A percentile compares a stretch with the other conserved stretches of the same genome.
phyloP scores from a whole-genome alignment of 2,113 vertebrate genomes.

The Paradisaea rubra region DNA sequence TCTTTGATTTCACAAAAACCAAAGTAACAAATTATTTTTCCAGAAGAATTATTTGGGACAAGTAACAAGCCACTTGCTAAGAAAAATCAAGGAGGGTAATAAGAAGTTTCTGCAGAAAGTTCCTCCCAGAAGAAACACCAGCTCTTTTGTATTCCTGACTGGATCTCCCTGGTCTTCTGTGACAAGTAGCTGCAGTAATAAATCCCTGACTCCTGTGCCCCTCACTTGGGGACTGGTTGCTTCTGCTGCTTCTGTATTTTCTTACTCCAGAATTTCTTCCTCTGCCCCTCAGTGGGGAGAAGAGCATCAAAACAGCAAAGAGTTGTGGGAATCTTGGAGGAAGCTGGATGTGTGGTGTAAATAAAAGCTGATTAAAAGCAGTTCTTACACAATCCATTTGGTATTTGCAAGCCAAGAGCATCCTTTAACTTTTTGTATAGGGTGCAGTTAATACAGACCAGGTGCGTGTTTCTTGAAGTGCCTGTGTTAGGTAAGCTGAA shows the following conservation, averaged over 20 bases:
- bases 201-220: background rate
- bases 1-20: background rate
- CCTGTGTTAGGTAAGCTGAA: fast-evolving
- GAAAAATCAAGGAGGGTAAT: background rate
- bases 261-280: background rate
- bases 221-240: background rate
- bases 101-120: background rate
- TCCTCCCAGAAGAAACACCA: background rate
- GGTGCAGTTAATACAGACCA: background rate
- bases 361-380: background rate
- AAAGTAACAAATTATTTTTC: background rate
- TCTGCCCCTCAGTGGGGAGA: background rate
- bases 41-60: background rate
- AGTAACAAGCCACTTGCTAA: background rate
- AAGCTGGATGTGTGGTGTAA: background rate
- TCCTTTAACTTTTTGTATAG: background rate
- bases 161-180: background rate
- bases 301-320: background rate
- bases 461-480: background rate
- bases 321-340: background rate
- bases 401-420: background rate
- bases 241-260: background rate
- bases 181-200: background rate
- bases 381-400: background rate
- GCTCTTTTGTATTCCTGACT: background rate